Percentiles rank a stretch among this genome's conserved stretches.
phyloP scores from a whole-genome alignment of 2,888 invertebrate genomes.

The Leptopterna dolabrata region DNA sequence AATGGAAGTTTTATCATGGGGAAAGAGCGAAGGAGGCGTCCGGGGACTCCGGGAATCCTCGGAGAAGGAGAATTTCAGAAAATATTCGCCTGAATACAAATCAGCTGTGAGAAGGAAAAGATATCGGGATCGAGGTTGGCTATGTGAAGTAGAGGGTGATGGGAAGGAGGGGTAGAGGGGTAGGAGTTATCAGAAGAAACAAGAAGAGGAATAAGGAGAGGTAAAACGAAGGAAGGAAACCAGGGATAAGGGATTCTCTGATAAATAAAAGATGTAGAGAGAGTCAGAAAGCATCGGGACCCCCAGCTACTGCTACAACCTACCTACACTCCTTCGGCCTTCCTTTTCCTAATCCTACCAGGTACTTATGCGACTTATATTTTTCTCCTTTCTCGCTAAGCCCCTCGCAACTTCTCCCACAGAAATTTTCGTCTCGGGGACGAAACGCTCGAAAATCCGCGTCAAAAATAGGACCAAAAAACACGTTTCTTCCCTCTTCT shows the following conservation, averaged over 20 bases:
- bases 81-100: constrained; percentile 22
- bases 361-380: background rate
- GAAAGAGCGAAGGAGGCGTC: background rate
- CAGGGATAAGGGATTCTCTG: constrained; percentile 15
- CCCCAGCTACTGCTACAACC: background rate
- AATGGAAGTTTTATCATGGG: constrained; percentile 33
- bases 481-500: background rate
- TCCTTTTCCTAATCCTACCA: background rate
- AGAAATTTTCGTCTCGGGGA: background rate
- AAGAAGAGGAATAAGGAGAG: background rate
- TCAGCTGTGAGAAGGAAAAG: background rate
- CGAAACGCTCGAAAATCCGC: background rate
- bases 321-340: background rate
- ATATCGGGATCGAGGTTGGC: background rate
- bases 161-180: background rate
- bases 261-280: constrained; percentile 24
- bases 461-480: background rate
- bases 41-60: background rate
- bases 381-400: background rate
- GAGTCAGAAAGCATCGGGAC: background rate
- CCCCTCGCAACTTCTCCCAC: background rate
- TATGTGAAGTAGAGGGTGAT: background rate
- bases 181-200: background rate
- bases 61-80: constrained; percentile 14
- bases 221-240: background rate